phyloP scores from a whole-genome alignment of 2,888 invertebrate species.

The Hemicrepidius hirtus region DNA sequence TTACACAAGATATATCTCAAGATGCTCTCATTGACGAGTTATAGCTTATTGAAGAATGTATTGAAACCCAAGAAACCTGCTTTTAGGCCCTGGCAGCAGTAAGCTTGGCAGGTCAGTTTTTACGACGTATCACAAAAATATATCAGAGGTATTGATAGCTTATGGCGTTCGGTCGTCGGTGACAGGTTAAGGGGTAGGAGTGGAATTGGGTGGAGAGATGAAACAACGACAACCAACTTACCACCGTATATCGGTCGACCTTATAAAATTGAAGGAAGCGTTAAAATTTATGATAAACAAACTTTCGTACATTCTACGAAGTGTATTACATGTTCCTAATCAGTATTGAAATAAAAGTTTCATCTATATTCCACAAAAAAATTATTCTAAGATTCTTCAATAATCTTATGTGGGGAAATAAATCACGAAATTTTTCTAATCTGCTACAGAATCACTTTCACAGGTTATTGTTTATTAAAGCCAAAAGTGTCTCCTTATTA shows the following conservation, averaged over 20 bases:
- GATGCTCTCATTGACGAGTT: constrained; percentile 27
- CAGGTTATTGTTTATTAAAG: too few species aligned
- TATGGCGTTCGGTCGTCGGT: constrained; percentile 39
- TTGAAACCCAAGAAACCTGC: constrained; percentile 40
- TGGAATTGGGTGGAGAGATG: constrained; percentile 23
- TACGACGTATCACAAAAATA: constrained; percentile 45
- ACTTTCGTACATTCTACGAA: neutral
- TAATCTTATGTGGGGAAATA: too few species aligned
- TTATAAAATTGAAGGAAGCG: constrained; percentile 24
- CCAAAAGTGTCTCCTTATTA: too few species aligned
- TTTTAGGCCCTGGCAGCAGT: constrained; percentile 36
- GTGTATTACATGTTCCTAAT: neutral
- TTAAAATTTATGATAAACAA: constrained; percentile 11
- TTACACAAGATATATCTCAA: constrained; percentile 19
- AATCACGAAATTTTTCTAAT: too few species aligned
- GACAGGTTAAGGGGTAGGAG: constrained; percentile 35
- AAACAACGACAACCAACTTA: constrained; percentile 34
- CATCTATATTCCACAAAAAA: constrained; percentile 1
- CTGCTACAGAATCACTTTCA: too few species aligned
- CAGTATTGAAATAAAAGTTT: neutral
- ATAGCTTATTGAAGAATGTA: constrained; percentile 36
- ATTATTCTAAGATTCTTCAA: too few species aligned
- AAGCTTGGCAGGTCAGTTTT: constrained; percentile 43
- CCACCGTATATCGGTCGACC: constrained; percentile 6
- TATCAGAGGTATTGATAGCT: constrained; percentile 44